A percentile compares a stretch with the other conserved stretches of the same genome.
These are phyloP conservation scores for Apamea sordens DNA, from an alignment of 2,888 invertebrate genomes.

Conservation along the genomic window DNA sequence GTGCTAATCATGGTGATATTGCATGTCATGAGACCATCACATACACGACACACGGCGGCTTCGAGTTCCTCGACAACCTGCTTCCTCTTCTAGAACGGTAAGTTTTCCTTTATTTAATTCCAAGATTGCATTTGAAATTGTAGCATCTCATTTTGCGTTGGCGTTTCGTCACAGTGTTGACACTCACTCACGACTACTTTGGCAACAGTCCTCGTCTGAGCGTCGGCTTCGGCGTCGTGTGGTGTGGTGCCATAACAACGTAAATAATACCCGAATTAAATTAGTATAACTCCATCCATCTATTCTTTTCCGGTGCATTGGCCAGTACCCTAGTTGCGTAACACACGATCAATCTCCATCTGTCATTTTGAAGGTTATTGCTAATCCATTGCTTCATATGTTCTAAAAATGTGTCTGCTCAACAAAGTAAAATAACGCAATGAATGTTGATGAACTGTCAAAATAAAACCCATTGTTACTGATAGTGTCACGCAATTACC, in stretches of 20 bases:
- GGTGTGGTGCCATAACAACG: conserved; percentile 47
- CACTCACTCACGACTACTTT: conserved; percentile 74
- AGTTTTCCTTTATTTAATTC: conserved; percentile 66
- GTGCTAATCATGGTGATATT: conserved; percentile 92
- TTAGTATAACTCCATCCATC: conserved; percentile 48
- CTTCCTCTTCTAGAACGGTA: conserved; percentile 94
- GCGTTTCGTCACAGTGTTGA: conserved; percentile 70
- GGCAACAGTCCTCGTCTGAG: conserved; percentile 68
- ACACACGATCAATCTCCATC: too few species aligned
- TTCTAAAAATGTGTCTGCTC: too few species aligned
- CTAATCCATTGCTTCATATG: too few species aligned
- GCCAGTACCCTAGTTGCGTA: not conserved
- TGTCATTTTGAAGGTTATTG: too few species aligned
- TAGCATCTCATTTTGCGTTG: conserved; percentile 57
- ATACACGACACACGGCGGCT: conserved; percentile 97
- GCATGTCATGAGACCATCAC: conserved; percentile 96
- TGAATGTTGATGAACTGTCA: too few species aligned
- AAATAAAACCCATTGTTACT: too few species aligned
- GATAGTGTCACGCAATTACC: too few species aligned
- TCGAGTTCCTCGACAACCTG: conserved; percentile 97
- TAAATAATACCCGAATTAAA: conserved; percentile 65
- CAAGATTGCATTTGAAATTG: conserved; percentile 26
- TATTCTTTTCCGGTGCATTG: conserved; percentile 54
- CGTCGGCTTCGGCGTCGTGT: conserved; percentile 18
- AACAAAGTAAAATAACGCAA: too few species aligned